Evolutionary conservation across 2,888 invertebrate species (phyloP).

Genomic region (Idaea biselata): DNA sequence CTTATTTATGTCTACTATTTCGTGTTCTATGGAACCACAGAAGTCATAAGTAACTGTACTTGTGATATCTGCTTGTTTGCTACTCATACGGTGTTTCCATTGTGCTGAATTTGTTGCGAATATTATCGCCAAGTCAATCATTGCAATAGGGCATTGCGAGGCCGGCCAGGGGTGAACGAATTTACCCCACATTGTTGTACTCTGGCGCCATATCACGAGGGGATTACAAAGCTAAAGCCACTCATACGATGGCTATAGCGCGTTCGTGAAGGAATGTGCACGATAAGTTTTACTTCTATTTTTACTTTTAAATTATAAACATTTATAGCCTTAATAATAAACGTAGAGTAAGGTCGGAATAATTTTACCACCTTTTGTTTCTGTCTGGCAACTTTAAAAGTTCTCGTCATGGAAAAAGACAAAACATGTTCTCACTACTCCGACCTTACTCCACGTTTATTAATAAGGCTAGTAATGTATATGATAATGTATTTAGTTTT

Average conservation of each 20-base stretch:
- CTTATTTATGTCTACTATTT: background rate
- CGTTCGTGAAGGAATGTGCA: slow-evolving; percentile 9
- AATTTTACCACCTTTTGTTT: no score
- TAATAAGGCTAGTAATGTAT: no score
- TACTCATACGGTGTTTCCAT: background rate
- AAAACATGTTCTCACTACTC: no score
- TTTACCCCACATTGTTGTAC: slow-evolving; percentile 50
- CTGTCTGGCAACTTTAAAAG: no score
- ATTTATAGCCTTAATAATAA: no score
- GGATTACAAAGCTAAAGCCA: slow-evolving; percentile 30
- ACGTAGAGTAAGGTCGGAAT: no score
- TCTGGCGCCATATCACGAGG: slow-evolving; percentile 41
- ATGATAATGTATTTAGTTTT: background rate
- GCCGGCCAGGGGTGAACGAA: slow-evolving; percentile 36
- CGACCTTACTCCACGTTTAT: no score
- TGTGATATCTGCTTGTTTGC: background rate
- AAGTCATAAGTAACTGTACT: background rate
- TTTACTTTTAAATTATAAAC: background rate
- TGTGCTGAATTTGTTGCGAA: background rate
- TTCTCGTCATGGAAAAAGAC: no score
- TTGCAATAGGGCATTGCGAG: slow-evolving; percentile 30
- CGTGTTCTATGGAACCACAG: no score
- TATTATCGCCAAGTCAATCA: background rate
- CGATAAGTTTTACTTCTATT: background rate
- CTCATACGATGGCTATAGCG: slow-evolving; percentile 6